Conservation (phyloP, 2,113 vertebrate genomes). For the Ariopsis seemanni region DNA sequence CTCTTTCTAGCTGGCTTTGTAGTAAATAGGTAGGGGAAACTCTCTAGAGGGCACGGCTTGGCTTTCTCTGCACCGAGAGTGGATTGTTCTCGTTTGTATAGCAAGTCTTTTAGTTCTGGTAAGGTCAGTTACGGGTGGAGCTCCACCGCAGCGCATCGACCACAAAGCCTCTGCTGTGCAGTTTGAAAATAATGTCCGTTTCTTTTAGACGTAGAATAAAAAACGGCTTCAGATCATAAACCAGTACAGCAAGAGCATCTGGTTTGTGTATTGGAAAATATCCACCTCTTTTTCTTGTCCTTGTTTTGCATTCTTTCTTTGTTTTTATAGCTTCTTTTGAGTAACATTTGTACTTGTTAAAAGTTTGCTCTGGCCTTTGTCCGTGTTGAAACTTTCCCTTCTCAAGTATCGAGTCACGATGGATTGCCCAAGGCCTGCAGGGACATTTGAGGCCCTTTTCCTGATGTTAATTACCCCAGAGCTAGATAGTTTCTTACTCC, state of each 20-base stretch:
- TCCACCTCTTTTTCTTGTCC: slow-evolving; percentile 8
- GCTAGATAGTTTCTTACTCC: neutral
- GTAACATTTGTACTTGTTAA: neutral
- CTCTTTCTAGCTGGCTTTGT: neutral
- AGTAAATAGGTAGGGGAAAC: neutral
- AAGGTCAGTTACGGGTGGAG: slow-evolving; percentile 51
- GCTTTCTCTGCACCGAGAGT: slow-evolving; percentile 10
- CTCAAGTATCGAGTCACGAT: neutral
- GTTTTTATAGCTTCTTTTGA: neutral
- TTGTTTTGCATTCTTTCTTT: neutral
- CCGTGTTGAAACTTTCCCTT: slow-evolving; percentile 13
- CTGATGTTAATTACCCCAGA: neutral
- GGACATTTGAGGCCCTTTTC: neutral
- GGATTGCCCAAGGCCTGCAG: neutral
- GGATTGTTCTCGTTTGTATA: neutral
- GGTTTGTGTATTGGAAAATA: slow-evolving; percentile 18
- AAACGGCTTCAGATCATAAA: slow-evolving; percentile 1
- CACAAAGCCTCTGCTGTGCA: slow-evolving; percentile 38
- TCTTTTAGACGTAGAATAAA: neutral
- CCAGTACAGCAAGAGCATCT: slow-evolving; percentile 1
- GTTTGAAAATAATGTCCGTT: neutral
- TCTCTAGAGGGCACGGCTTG: neutral
- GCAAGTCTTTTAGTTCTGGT: neutral
- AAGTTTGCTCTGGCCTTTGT: neutral
- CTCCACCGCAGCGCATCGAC: slow-evolving; percentile 40